Conservation (phyloP, 2,113 vertebrate species). For the Perca schrenkii region DNA sequence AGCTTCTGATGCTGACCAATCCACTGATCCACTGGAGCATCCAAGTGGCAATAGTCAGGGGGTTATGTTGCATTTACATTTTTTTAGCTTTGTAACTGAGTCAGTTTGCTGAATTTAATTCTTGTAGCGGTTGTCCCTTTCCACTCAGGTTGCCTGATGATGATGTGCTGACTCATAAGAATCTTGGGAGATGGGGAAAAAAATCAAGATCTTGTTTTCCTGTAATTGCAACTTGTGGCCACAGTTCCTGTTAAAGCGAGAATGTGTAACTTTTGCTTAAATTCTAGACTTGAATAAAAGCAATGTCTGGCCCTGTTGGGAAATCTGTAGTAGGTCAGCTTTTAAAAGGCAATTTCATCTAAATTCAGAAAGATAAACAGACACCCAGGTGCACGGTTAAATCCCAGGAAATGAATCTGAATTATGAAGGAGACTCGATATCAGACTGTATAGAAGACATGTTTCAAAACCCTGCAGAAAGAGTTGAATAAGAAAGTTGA, state of each 20-base stretch:
- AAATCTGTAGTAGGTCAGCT: slow-evolving; percentile 22
- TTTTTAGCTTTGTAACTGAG: neutral
- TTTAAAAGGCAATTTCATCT: slow-evolving; percentile 48
- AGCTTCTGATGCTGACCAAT: neutral
- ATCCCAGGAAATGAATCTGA: slow-evolving; percentile 37
- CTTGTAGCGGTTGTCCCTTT: neutral
- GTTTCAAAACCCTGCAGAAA: slow-evolving; percentile 3
- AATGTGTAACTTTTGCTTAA: neutral
- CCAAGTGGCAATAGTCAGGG: too few relatives aligned
- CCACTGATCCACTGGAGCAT: neutral
- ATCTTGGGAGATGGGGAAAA: neutral
- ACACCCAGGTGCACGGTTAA: slow-evolving; percentile 30
- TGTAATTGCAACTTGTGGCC: neutral
- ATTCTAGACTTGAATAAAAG: slow-evolving; percentile 15
- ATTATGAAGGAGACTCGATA: slow-evolving; percentile 25
- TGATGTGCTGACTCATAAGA: neutral
- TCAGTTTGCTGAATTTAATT: neutral
- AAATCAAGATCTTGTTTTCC: neutral
- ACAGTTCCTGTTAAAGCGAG: too few relatives aligned
- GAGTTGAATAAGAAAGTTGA: slow-evolving; percentile 15
- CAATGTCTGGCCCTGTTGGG: slow-evolving; percentile 4
- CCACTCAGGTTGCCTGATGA: neutral
- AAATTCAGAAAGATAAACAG: slow-evolving; percentile 44
- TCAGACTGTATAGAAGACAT: slow-evolving; percentile 9
- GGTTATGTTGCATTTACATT: neutral